phyloP scores from a whole-genome alignment of 92 coral and sea anemone species.

The Porites rus region DNA sequence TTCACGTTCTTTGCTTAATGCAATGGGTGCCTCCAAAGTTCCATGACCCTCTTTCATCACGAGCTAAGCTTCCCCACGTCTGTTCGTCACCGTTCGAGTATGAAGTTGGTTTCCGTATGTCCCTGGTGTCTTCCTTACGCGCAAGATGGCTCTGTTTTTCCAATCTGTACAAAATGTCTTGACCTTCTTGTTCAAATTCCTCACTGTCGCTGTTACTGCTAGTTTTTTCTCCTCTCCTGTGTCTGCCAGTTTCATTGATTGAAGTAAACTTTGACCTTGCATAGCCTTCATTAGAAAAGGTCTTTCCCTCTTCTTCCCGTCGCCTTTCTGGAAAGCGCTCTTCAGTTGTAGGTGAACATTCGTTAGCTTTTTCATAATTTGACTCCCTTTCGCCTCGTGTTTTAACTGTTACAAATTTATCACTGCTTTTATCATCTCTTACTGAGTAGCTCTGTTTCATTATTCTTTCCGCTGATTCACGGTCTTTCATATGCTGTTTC shows the following conservation, averaged over 20 bases:
- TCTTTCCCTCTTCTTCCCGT: background rate
- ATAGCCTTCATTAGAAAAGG: background rate
- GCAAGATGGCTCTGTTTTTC: too few species aligned
- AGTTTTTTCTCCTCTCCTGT: background rate
- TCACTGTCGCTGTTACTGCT: constrained; percentile 14
- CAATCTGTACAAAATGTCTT: background rate
- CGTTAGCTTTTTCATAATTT: background rate
- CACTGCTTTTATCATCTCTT: background rate
- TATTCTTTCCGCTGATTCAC: background rate
- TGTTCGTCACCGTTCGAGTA: too few species aligned
- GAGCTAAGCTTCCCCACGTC: too few species aligned
- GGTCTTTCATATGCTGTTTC: background rate
- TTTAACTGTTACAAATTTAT: background rate
- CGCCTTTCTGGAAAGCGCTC: background rate
- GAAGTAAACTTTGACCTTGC: background rate
- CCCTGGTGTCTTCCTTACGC: too few species aligned
- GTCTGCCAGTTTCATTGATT: background rate
- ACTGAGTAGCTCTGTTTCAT: background rate
- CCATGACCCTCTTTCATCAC: too few species aligned
- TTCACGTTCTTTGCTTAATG: too few species aligned
- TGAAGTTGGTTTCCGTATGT: too few species aligned
- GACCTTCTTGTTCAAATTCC: background rate
- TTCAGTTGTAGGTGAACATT: background rate
- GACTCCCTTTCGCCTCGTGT: background rate
- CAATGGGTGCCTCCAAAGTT: too few species aligned